Evolutionary conservation across 1,140 invertebrate genomes (phyloP).

Genomic region (Zaprionus kolodkinae): DNA sequence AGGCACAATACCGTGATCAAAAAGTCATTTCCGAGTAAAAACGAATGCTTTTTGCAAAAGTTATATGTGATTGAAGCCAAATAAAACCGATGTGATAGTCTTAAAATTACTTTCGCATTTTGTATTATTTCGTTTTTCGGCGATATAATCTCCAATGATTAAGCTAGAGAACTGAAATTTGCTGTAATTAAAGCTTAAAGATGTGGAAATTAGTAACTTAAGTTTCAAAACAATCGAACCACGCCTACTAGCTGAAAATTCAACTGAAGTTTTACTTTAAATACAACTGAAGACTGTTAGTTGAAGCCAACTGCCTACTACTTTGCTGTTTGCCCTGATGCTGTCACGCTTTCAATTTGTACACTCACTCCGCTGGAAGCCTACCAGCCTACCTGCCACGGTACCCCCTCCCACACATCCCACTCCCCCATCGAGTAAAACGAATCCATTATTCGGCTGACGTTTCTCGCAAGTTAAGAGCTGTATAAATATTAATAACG

Average conservation of each 20-base stretch:
- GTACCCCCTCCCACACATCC: not conserved
- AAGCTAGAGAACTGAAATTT: no score
- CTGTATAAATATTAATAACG: conserved; percentile 78
- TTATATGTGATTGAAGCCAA: no score
- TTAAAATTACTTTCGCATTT: no score
- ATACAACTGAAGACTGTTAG: not conserved
- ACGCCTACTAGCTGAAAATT: not conserved
- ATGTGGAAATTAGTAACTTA: no score
- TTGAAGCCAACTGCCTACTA: not conserved
- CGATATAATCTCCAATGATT: no score
- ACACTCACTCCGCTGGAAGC: not conserved
- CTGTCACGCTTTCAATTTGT: not conserved
- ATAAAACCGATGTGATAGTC: no score
- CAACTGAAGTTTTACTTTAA: not conserved
- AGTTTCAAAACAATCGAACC: not conserved
- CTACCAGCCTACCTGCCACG: not conserved
- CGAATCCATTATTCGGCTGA: conserved; percentile 64
- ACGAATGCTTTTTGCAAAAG: no score
- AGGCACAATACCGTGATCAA: no score
- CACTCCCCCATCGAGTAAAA: conserved; percentile 38
- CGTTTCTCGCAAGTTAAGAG: conserved; percentile 43
- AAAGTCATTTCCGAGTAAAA: no score
- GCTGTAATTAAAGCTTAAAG: no score
- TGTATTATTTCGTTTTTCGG: no score
- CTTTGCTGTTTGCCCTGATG: not conserved